Conservation (phyloP, 2,888 invertebrate species). For the Phaonia tiefii region DNA sequence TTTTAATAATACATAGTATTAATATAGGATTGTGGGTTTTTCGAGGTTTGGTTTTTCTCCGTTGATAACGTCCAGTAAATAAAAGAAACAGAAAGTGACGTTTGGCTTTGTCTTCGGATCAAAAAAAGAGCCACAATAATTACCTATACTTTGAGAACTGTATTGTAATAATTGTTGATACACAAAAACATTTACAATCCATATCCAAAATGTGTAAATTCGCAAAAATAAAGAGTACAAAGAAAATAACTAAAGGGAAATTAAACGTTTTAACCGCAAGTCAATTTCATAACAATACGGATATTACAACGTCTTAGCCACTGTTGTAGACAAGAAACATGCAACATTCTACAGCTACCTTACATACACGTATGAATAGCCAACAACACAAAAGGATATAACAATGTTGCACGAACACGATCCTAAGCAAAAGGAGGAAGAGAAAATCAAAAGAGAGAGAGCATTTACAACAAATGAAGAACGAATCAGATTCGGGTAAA, state of each 20-base stretch:
- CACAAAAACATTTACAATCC: constrained; percentile 39
- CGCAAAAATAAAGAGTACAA: constrained; percentile 41
- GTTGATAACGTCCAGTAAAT: too few relatives aligned
- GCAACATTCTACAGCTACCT: too few relatives aligned
- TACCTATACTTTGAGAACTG: constrained; percentile 51
- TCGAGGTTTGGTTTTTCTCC: background rate
- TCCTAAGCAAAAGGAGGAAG: background rate
- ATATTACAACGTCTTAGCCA: constrained; percentile 38
- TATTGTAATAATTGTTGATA: constrained; percentile 18
- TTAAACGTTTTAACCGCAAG: constrained; percentile 79
- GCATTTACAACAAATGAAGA: constrained; percentile 35
- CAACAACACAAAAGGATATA: constrained; percentile 36
- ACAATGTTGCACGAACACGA: constrained; percentile 46
- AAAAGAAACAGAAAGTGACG: constrained; percentile 71
- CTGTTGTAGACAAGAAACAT: constrained; percentile 29
- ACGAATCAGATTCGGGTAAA: constrained; percentile 63
- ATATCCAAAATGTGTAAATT: constrained; percentile 47
- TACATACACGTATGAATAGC: constrained; percentile 36
- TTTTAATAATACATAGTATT: too few relatives aligned
- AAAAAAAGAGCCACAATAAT: constrained; percentile 68
- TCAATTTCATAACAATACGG: constrained; percentile 71
- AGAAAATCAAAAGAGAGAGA: constrained; percentile 1
- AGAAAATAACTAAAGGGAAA: constrained; percentile 64
- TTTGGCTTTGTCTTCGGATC: constrained; percentile 48
- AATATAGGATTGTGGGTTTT: too few relatives aligned